These are phyloP conservation scores for Neostethus bicornis DNA, from an alignment of 2,797 vertebrate genomes.

Conservation along the genomic window DNA sequence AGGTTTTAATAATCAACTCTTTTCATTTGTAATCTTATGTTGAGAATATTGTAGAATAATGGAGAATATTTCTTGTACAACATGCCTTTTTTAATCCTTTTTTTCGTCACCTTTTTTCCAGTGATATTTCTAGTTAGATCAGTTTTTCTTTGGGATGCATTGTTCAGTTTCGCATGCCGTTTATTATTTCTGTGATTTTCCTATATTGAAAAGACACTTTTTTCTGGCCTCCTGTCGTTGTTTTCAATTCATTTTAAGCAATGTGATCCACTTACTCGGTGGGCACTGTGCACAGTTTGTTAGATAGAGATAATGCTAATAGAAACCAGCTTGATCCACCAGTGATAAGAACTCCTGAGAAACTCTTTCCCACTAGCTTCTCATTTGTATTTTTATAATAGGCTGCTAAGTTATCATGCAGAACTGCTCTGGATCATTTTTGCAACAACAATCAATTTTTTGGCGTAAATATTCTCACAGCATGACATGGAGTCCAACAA, in stretches of 20 bases:
- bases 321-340: conserved; percentile 59
- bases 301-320: conserved; percentile 46
- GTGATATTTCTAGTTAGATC: conserved; percentile 5
- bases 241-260: conserved; percentile 56
- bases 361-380: conserved; percentile 34
- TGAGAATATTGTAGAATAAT: too few species aligned
- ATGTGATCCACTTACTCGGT: conserved; percentile 38
- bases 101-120: conserved; percentile 8
- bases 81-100: conserved; percentile 20
- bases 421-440: conserved; percentile 24
- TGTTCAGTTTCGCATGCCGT: conserved; percentile 30
- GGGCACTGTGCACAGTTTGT: conserved; percentile 34
- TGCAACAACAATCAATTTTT: conserved; percentile 16
- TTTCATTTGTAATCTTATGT: conserved; percentile 13
- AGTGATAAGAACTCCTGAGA: conserved; percentile 39
- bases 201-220: conserved; percentile 40
- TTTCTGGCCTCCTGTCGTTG: conserved; percentile 32
- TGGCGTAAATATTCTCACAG: conserved; percentile 72
- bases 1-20: neutral
- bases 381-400: conserved; percentile 3
- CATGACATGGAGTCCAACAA: conserved; percentile 96
- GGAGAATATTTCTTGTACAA: too few species aligned
- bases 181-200: conserved; percentile 49
- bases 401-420: conserved; percentile 18
- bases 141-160: conserved; percentile 15